Percentiles rank a stretch among this genome's conserved stretches.
Conservation (phyloP, 2,888 invertebrate genomes). For the Netelia inedita region DNA sequence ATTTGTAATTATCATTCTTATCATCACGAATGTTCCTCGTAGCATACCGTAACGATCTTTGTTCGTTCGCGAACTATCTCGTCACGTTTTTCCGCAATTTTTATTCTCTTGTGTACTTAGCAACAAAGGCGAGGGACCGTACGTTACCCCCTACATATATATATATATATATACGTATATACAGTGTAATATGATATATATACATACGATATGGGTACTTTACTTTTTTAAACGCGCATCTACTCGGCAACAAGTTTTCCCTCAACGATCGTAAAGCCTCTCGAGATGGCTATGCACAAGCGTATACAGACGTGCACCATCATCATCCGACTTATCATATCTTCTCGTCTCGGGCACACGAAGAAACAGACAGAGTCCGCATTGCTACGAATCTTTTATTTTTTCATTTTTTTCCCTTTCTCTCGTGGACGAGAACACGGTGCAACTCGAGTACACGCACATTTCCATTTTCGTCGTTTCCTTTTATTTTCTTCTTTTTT, state of each 20-base stretch:
- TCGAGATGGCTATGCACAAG: constrained; percentile 9
- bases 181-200: not conserved
- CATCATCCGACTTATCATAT: constrained; percentile 63
- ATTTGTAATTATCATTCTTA: not conserved
- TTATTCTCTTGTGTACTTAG: not conserved
- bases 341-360: constrained; percentile 35
- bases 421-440: constrained; percentile 19
- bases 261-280: constrained; percentile 57
- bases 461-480: constrained; percentile 43
- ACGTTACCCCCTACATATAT: too few relatives aligned
- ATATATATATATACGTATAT: not conserved
- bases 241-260: constrained; percentile 53
- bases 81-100: not conserved
- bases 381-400: constrained; percentile 38
- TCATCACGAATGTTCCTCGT: not conserved
- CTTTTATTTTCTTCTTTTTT: constrained; percentile 31
- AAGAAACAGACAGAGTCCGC: constrained; percentile 56
- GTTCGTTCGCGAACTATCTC: not conserved
- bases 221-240: constrained; percentile 42
- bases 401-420: constrained; percentile 52
- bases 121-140: not conserved
- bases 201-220: constrained; percentile 30
- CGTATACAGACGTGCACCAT: constrained; percentile 39
- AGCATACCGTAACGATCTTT: not conserved
- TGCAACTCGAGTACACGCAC: constrained; percentile 45